A percentile compares a stretch with the other conserved stretches of the same genome.
Conservation (phyloP, 2,113 vertebrate species). For the Oreotrochilus melanogaster region DNA sequence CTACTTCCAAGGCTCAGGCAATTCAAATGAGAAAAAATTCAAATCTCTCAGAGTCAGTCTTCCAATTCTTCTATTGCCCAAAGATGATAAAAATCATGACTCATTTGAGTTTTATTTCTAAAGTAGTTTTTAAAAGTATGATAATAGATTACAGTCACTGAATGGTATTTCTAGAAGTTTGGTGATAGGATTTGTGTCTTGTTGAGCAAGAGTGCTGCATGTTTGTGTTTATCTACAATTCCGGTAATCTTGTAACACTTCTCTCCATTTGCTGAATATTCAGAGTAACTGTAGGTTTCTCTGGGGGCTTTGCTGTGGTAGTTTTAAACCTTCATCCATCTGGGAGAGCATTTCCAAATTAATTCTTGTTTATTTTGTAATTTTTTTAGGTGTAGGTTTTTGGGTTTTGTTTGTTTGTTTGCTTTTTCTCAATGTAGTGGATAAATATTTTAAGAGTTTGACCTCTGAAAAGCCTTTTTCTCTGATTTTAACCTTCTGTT, state of each 20-base stretch:
- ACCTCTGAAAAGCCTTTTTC: not conserved
- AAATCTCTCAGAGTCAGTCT: slow-evolving; percentile 40
- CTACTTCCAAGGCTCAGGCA: slow-evolving; percentile 39
- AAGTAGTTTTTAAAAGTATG: slow-evolving; percentile 41
- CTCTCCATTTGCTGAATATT: not conserved
- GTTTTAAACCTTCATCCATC: not conserved
- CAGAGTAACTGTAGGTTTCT: not conserved
- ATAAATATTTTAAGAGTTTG: not conserved
- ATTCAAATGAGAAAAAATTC: slow-evolving; percentile 64
- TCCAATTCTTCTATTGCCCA: slow-evolving; percentile 42
- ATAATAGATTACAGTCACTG: not conserved
- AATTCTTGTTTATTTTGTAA: not conserved
- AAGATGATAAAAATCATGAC: slow-evolving; percentile 27
- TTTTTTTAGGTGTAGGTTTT: not conserved
- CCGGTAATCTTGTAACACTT: not conserved
- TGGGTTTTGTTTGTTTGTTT: too few species aligned
- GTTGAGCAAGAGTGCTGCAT: not conserved
- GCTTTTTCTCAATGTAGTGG: not conserved
- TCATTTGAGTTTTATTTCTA: slow-evolving; percentile 46
- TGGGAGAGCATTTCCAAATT: not conserved
- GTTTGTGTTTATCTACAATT: not conserved
- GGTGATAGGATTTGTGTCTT: not conserved
- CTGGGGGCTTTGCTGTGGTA: not conserved
- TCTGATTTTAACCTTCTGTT: not conserved
- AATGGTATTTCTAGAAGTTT: slow-evolving; percentile 11